Base-by-base conservation (phyloP, 2,113 vertebrate genomes). In the Xenopus borealis region DNA sequence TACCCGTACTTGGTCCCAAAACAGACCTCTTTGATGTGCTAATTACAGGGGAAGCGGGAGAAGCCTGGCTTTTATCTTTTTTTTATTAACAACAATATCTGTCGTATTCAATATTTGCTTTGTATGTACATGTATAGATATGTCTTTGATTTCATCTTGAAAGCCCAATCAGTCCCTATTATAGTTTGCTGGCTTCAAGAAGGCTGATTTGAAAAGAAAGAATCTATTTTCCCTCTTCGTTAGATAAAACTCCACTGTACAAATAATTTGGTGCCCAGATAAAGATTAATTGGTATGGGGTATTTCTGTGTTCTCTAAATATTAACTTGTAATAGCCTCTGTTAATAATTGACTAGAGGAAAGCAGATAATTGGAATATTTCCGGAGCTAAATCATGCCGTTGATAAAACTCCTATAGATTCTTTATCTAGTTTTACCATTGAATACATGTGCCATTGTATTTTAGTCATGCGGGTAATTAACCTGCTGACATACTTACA, bases 101-200 rank as follows among this genome's bases (percentile, higher is more conserved):
- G 74, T 64, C 66, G 64, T 57, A 63, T 64, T 62, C 66, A 77
- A 77, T 77, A 70, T 77, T 77, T 69, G 66, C 66, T 70, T 77
- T 77, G 74, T 70, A 62, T 50, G 58, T 23, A 62, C 23, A 44
- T 57, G 59, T 64, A 27, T 27, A 77, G 74, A 77, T 64, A 64
- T 16, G 66, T 46, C 66, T 77, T 77, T 77, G 66, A 77, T 77
- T 70, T 44, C 12, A 30, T 57, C 74, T 70, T 58, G 47, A 77
- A 63, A 57, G 57, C 33, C 66, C 66, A 69, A 62, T 76, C 62
- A 62, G 10, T 70, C 47, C 46, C n/a, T 12, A 6, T 14, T 55
- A 61, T 64, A 63, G 63, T 77, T 69, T 62, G 13, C 63, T 77
- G 2, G 23, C 23, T 27, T 27, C 23, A 27, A 27, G 23, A 27